These are phyloP conservation scores for Zosterops borbonicus DNA, from an alignment of 2,113 vertebrate species.

Conservation along the genomic window DNA sequence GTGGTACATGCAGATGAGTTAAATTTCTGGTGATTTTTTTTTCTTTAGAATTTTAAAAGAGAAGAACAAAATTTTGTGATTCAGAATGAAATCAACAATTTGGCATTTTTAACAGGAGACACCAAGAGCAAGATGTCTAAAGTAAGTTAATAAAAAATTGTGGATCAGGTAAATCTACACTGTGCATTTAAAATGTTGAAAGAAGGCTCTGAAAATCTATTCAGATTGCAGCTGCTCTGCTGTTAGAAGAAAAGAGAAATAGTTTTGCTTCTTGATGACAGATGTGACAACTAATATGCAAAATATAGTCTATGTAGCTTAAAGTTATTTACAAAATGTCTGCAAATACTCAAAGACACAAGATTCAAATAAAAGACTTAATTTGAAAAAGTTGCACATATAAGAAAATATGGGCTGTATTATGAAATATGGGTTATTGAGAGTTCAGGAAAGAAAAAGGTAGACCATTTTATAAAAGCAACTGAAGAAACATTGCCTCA, in stretches of 20 bases:
- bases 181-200: neutral
- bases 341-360: neutral
- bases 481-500: neutral
- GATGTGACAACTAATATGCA: neutral
- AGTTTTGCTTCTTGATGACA: slow-evolving; percentile 11
- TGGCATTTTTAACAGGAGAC: slow-evolving; percentile 96
- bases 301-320: neutral
- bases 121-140: slow-evolving; percentile 98
- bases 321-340: neutral
- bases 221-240: neutral
- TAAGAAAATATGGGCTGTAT: neutral
- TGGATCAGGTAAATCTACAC: neutral
- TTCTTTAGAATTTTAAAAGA: slow-evolving; percentile 93
- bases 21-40: neutral
- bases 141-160: slow-evolving; percentile 78
- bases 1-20: neutral
- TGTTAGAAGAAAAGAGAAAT: neutral
- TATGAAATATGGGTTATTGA: neutral
- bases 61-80: slow-evolving; percentile 99
- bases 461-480: neutral
- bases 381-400: neutral
- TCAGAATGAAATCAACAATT: slow-evolving; percentile 99
- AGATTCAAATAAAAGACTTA: neutral
- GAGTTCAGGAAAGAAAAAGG: neutral
- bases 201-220: neutral